These are phyloP conservation scores for Oscheius myriophilus DNA, from an alignment of 2,888 invertebrate genomes.

Conservation along the genomic window DNA sequence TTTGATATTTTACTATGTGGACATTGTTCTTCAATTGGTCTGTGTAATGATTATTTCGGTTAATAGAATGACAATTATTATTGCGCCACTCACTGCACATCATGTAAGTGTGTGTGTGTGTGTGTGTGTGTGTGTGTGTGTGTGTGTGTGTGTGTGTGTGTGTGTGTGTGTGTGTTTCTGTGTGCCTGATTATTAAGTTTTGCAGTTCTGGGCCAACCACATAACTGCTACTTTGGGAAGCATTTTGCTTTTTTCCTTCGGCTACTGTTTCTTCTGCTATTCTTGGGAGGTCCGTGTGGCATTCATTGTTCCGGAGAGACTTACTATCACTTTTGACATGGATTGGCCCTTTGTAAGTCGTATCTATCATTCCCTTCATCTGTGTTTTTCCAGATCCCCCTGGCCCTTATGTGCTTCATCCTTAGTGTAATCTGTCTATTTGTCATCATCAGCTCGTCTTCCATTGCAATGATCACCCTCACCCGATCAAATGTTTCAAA, in stretches of 20 bases:
- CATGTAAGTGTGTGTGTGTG: background rate
- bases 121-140: no score
- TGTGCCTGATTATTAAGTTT: background rate
- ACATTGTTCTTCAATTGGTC: background rate
- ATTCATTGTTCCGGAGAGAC: background rate
- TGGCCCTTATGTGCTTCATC: slow-evolving; percentile 5
- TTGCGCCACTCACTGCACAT: slow-evolving; percentile 6
- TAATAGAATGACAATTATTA: slow-evolving; percentile 16
- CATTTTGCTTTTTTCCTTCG: background rate
- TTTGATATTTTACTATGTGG: slow-evolving; percentile 1
- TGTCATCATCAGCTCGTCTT: slow-evolving; percentile 1
- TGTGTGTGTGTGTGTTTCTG: background rate
- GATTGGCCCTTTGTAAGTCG: slow-evolving; percentile 17
- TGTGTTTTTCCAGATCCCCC: slow-evolving; percentile 13
- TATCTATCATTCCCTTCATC: background rate
- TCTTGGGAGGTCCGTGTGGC: slow-evolving; percentile 2
- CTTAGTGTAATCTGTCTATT: slow-evolving; percentile 7
- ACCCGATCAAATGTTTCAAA: background rate
- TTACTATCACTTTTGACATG: background rate
- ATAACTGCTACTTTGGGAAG: background rate
- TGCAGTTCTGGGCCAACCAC: slow-evolving; percentile 7
- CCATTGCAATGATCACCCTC: background rate
- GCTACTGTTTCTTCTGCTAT: slow-evolving; percentile 10
- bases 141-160: no score
- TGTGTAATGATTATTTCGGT: slow-evolving; percentile 13